Evolutionary conservation across 2,888 invertebrate genomes (phyloP).

Genomic region (Aleiodes alternator): DNA sequence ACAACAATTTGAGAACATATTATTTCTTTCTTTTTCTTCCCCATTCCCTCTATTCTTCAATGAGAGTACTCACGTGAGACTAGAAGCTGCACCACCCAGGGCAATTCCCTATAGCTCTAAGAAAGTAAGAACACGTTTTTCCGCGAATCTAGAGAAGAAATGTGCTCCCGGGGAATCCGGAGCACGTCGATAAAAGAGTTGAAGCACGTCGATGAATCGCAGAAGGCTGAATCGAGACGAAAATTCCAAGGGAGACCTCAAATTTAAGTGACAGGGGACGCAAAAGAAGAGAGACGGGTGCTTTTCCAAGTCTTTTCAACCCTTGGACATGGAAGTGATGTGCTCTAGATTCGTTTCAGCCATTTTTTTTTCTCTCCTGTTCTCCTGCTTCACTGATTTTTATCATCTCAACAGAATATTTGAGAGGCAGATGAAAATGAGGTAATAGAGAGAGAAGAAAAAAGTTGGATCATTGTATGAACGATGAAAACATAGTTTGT

Average conservation of each 20-base stretch:
- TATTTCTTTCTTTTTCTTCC: neutral
- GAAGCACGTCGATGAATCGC: conserved; percentile 55
- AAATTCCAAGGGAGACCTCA: conserved; percentile 52
- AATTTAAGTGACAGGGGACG: conserved; percentile 54
- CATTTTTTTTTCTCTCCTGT: neutral
- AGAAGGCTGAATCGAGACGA: conserved; percentile 41
- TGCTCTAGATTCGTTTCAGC: conserved; percentile 4
- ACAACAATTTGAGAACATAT: too few relatives aligned
- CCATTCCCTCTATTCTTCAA: conserved; percentile 9
- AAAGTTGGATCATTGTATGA: neutral
- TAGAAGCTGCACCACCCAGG: conserved; percentile 21
- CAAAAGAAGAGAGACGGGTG: neutral
- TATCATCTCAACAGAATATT: conserved; percentile 1
- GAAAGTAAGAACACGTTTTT: conserved; percentile 42
- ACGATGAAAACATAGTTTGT: conserved; percentile 2
- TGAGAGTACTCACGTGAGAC: neutral
- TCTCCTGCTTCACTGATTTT: neutral
- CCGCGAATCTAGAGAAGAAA: conserved; percentile 29
- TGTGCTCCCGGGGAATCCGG: conserved; percentile 52
- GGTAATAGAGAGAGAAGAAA: neutral
- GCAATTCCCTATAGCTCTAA: conserved; percentile 27
- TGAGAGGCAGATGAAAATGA: neutral
- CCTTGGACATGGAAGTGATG: conserved; percentile 14
- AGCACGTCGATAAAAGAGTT: conserved; percentile 57
- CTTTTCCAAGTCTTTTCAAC: conserved; percentile 6